Evolutionary conservation across 1,140 invertebrate species (phyloP).

Genomic region (Brachionus paranguensis): DNA sequence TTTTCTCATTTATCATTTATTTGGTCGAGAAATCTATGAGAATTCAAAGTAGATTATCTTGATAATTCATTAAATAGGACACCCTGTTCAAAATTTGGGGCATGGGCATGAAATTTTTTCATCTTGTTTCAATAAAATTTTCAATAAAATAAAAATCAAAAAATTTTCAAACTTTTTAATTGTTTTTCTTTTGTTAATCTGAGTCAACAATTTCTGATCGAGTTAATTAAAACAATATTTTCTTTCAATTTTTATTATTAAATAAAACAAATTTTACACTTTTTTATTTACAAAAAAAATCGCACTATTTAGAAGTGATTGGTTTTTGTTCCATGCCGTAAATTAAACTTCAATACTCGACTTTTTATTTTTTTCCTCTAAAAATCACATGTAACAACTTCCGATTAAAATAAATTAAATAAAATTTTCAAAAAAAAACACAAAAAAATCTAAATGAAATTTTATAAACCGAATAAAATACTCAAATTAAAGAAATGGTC

Average conservation of each 20-base stretch:
- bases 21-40: too few relatives aligned
- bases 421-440: background rate
- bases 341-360: background rate
- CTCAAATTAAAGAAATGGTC: conserved; percentile 69
- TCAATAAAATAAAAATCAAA: too few relatives aligned
- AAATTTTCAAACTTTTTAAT: too few relatives aligned
- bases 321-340: background rate
- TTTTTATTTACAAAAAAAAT: background rate
- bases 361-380: background rate
- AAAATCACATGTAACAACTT: background rate
- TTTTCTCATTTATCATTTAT: too few relatives aligned
- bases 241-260: background rate
- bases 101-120: too few relatives aligned
- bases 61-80: too few relatives aligned
- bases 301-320: background rate
- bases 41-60: too few relatives aligned
- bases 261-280: background rate
- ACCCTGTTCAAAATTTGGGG: too few relatives aligned
- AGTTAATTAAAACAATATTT: too few relatives aligned
- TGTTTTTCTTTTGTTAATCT: too few relatives aligned
- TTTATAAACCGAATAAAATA: background rate
- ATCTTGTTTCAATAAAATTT: too few relatives aligned
- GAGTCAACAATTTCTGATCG: too few relatives aligned
- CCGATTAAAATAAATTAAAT: background rate
- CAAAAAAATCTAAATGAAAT: background rate